Base-by-base conservation (phyloP, 1,140 invertebrate genomes). In the Himalopsyche phryganea region DNA sequence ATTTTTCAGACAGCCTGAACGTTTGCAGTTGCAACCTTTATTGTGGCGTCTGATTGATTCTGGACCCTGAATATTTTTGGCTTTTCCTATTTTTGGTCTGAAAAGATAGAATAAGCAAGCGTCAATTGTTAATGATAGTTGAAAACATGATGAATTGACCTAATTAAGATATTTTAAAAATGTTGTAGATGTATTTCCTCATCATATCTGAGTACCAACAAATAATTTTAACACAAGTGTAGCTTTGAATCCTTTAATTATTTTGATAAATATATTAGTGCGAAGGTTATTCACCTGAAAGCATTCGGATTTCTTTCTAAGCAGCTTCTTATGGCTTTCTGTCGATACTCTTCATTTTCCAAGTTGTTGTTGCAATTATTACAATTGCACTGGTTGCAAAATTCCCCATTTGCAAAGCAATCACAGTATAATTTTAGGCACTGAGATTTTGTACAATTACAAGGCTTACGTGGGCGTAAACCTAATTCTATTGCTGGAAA, bases 331-430 rank as follows among this genome's bases (percentile, higher is more conserved):
- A 98, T 96, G 1, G 96, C 96, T 65, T 89, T 85, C 69, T 96
- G 93, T 42, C 98, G 75, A 65, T 98, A 90, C 66, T 96, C 94
- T 74, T 99, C 96, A 71, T 98, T 92, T 35, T 94, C 87, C 38
- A 99, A 76, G 79, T 98, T 99, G 69, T 99, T 99, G 59, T 86
- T 94, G 75, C 98, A 99, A 76, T 96, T 97, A 70, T 89, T 93
- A 74, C 97, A 99, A 70, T 99, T 99, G 72, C 98, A 99, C 72
- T 92, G 88, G 69, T 94, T 88, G 80, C 97, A 99, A 74, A 99
- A 99, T 77, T 99, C 96, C 15, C 98, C 97, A 78, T 98, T 98
- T 0, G 97, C 96, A 82, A 99, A 99, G 75, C 98, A 99, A 73
- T 99, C 97, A 79, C 98, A 99, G 74, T 99, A 98, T 76, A 99